Conservation (phyloP, 2,797 vertebrate species). For the Oryzias sinensis region DNA sequence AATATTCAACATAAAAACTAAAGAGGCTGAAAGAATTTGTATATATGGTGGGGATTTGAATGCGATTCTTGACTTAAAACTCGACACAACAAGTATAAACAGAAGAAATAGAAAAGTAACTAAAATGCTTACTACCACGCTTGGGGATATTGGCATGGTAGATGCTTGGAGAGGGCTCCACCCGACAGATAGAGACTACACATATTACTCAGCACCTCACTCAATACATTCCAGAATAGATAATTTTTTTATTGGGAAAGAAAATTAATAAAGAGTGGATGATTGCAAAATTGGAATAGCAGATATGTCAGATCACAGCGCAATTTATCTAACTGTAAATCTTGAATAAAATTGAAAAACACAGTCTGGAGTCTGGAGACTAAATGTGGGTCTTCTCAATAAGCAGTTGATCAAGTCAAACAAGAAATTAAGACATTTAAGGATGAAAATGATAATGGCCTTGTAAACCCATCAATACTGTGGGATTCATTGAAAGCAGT, state of each 20-base stretch:
- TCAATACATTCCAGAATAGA: background rate
- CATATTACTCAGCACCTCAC: background rate
- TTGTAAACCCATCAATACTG: too few species aligned
- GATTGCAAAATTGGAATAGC: conserved; percentile 17
- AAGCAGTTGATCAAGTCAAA: too few species aligned
- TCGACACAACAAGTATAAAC: background rate
- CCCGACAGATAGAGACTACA: background rate
- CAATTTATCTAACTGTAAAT: too few species aligned
- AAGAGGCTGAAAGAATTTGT: background rate
- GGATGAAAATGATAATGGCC: too few species aligned
- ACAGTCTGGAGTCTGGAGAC: too few species aligned
- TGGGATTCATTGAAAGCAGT: too few species aligned
- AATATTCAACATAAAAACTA: too few species aligned
- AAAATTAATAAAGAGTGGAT: background rate
- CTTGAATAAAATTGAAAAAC: too few species aligned
- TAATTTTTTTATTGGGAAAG: background rate
- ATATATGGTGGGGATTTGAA: background rate
- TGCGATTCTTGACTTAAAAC: too few species aligned
- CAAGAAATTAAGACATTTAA: too few species aligned
- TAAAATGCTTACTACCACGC: background rate
- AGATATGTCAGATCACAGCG: background rate
- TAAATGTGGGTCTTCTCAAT: too few species aligned
- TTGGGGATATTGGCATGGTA: background rate
- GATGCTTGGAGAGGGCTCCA: background rate
- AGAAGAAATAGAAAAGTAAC: background rate